These are phyloP conservation scores for Microchirus variegatus DNA, from an alignment of 2,797 vertebrate species.

Conservation along the genomic window DNA sequence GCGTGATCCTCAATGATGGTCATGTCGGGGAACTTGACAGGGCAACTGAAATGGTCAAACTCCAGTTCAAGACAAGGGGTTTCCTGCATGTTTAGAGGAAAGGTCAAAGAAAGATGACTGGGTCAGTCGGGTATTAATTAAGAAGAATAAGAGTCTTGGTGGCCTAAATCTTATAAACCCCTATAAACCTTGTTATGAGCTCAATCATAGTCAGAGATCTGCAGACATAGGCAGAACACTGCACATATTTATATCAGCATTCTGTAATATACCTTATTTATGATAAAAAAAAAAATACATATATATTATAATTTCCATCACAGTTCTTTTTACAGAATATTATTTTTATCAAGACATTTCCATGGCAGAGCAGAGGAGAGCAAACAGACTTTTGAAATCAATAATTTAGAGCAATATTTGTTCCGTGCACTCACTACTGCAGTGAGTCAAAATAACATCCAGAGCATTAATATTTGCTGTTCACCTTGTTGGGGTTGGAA, in stretches of 20 bases:
- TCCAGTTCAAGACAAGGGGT: constrained; percentile 97
- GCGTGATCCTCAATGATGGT: constrained; percentile 93
- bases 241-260: not conserved
- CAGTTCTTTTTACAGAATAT: too few species aligned
- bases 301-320: too few species aligned
- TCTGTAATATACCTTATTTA: too few species aligned
- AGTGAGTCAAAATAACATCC: not conserved
- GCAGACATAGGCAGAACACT: constrained; percentile 4
- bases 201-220: constrained; percentile 34
- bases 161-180: constrained; percentile 36
- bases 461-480: not conserved
- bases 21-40: constrained; percentile 97
- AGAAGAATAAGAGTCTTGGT: constrained; percentile 55
- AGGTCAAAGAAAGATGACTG: constrained; percentile 23
- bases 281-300: too few species aligned
- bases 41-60: constrained; percentile 97
- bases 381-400: too few species aligned
- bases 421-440: not conserved
- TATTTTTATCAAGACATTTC: too few species aligned
- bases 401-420: too few species aligned
- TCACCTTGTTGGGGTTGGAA: constrained; percentile 98
- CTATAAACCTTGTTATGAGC: constrained; percentile 23
- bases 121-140: constrained; percentile 54
- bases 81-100: constrained; percentile 80
- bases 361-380: too few species aligned